Base-by-base conservation (phyloP, 37 sponge, comb jelly and placozoan species). In the Sycon ciliatum region DNA sequence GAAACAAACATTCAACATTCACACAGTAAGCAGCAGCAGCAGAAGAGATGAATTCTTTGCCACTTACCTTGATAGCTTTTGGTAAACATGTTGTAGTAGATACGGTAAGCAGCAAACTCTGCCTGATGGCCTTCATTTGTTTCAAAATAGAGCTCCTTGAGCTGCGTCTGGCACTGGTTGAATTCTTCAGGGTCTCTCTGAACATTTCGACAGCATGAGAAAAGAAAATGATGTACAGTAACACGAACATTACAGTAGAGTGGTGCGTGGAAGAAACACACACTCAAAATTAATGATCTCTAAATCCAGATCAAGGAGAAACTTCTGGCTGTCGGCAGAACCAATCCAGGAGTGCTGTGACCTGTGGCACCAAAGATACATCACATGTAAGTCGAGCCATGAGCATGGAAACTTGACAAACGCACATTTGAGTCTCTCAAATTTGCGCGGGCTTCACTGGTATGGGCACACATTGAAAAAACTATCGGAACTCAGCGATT, bases 81-180 rank as follows among this genome's bases (percentile, higher is more conserved):
- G 36, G 87, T 93, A 64, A 89, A 77, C 30, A 97, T 84, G 73
- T 73, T 67, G 57, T 93, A 97, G 74, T 93, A 80, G 28, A 97
- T 84, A 23, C 90, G 76, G 66, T 97, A 97, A 22, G 94, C 87
- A 4, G 85, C 30, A 67, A 97, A 97, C 78, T 97, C 99, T 13
- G 79, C 78, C 36, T 71, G 65, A 56, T 80, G 73, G 20, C 81
- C 80, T 24, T 79, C 89, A 36, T 62, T 67, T 7, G 62, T 16
- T 27, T 16, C 40, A 30, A 7, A 22, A 69, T 97, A 97, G 24
- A 97, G 85, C 6, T 75, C 76, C 68, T 73, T 87, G 2, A 97
- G 79, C 67, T 89, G 94, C 2, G 87, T 84, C 76, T 90, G 90
- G 32, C 99, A 97, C 78, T 97, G 99, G 71, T 92, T 97, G 75